phyloP scores from a whole-genome alignment of 2,888 invertebrate species.

The Polymixis lichenea region DNA sequence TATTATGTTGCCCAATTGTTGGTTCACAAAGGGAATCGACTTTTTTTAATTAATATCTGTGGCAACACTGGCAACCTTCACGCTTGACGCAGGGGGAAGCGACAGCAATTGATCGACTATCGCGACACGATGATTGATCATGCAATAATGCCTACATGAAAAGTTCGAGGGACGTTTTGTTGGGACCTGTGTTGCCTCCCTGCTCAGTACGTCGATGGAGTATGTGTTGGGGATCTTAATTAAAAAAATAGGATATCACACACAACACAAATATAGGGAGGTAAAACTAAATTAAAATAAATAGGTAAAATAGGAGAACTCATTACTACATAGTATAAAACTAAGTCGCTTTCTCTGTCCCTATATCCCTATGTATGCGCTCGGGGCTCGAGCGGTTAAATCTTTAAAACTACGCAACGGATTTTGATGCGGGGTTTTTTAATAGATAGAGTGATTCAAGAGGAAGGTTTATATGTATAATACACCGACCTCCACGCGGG shows the following conservation, averaged over 20 bases:
- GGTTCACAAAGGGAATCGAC: constrained; percentile 52
- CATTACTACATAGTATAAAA: too few relatives aligned
- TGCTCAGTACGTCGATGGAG: background rate
- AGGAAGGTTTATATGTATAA: too few relatives aligned
- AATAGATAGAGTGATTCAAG: too few relatives aligned
- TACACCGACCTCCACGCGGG: too few relatives aligned
- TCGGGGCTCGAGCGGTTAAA: too few relatives aligned
- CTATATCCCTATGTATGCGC: too few relatives aligned
- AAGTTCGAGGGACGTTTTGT: constrained; percentile 57
- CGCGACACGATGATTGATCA: constrained; percentile 63
- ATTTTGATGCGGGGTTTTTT: too few relatives aligned
- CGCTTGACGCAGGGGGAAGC: constrained; percentile 53
- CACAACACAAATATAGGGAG: background rate
- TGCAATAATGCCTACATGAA: constrained; percentile 63
- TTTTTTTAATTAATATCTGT: constrained; percentile 65
- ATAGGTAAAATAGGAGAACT: too few relatives aligned
- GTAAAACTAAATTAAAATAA: too few relatives aligned
- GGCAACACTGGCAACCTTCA: constrained; percentile 65
- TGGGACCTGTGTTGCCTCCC: constrained; percentile 1
- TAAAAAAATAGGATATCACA: background rate
- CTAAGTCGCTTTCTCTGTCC: too few relatives aligned
- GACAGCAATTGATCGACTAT: constrained; percentile 66
- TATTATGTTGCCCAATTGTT: constrained; percentile 50
- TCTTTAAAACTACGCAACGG: too few relatives aligned
- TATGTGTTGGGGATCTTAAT: constrained; percentile 3